These are phyloP conservation scores for Percopsis transmontana DNA, from an alignment of 2,113 vertebrate genomes.

Conservation along the genomic window DNA sequence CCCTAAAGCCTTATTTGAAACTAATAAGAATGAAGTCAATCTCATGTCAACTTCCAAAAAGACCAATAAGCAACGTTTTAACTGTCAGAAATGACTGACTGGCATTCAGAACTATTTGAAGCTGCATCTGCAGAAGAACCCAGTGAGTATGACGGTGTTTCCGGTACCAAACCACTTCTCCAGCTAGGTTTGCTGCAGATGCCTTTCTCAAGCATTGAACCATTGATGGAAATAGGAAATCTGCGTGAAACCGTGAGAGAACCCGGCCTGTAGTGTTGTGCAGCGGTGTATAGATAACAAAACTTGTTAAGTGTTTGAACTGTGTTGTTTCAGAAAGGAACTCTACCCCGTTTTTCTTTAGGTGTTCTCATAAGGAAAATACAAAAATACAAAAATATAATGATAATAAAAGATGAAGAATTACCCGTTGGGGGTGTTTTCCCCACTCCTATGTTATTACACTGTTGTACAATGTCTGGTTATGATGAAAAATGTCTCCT, in stretches of 20 bases:
- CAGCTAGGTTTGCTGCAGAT: constrained; percentile 64
- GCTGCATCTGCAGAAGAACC: constrained; percentile 32
- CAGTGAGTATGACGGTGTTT: constrained; percentile 32
- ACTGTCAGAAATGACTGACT: constrained; percentile 30
- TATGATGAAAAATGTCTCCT: constrained; percentile 49
- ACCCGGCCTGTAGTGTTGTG: constrained; percentile 53
- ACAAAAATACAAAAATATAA: constrained; percentile 30
- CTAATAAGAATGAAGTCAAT: constrained; percentile 56
- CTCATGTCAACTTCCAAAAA: constrained; percentile 42
- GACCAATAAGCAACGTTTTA: constrained; percentile 43
- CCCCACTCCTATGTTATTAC: constrained; percentile 65
- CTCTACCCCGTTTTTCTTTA: constrained; percentile 62
- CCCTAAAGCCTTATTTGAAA: constrained; percentile 82
- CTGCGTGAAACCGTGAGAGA: constrained; percentile 25
- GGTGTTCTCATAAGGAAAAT: constrained; percentile 62
- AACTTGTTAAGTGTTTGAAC: constrained; percentile 76
- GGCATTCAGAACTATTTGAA: constrained; percentile 30
- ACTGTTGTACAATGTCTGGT: constrained; percentile 74
- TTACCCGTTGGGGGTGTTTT: constrained; percentile 50
- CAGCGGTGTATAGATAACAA: constrained; percentile 75
- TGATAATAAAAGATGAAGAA: constrained; percentile 44
- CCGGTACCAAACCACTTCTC: constrained; percentile 64
- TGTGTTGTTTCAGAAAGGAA: constrained; percentile 77
- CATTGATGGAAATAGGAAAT: constrained; percentile 41
- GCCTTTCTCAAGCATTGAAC: constrained; percentile 59